A percentile compares a stretch with the other conserved stretches of the same genome.
These are phyloP conservation scores for Bombus superbus DNA, from an alignment of 1,140 invertebrate species.

Conservation along the genomic window DNA sequence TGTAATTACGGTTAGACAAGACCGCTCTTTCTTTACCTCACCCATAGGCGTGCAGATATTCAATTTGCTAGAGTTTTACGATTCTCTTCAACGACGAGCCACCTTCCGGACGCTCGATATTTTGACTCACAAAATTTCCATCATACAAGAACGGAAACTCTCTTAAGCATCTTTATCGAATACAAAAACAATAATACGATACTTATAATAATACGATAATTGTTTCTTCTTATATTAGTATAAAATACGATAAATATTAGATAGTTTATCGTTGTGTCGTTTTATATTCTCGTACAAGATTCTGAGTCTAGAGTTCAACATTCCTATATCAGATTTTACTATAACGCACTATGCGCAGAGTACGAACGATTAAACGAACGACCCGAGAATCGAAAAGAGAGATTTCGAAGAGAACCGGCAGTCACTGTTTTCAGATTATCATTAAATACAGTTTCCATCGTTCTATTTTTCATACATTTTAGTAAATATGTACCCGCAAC, in stretches of 20 bases:
- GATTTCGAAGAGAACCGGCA: too few relatives aligned
- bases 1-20: background rate
- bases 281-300: too few relatives aligned
- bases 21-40: background rate
- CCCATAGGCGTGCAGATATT: background rate
- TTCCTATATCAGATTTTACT: too few relatives aligned
- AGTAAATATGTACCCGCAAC: background rate
- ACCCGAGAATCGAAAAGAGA: background rate
- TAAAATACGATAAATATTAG: too few relatives aligned
- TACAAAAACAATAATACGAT: too few relatives aligned
- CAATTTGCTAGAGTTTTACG: slow-evolving; percentile 3
- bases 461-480: background rate
- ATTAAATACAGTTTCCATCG: background rate
- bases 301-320: too few relatives aligned
- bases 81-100: background rate
- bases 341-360: too few relatives aligned
- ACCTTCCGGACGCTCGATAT: background rate
- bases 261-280: too few relatives aligned
- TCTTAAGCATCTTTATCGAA: too few relatives aligned
- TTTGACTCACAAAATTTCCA: background rate
- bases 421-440: background rate
- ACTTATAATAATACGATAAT: too few relatives aligned
- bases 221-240: too few relatives aligned
- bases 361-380: background rate
- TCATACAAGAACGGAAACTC: background rate